Evolutionary conservation across 2,888 invertebrate genomes (phyloP), one percentile per base, ranked within the genome.

Genomic region (Linyphia triangularis): DNA sequence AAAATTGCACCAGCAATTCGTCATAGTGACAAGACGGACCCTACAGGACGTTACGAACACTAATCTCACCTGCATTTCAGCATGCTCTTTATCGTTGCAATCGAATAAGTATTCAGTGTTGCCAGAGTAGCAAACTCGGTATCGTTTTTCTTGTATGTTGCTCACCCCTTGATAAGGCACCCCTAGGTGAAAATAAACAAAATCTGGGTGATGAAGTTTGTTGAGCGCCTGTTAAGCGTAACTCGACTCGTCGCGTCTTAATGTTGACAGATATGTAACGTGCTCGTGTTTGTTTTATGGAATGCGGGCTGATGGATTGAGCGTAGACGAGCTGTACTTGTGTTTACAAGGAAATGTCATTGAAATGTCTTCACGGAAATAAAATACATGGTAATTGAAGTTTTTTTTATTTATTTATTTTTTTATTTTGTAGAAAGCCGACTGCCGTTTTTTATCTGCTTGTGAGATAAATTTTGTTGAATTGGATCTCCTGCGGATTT

Each of bases 201-300:
- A 67, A 30, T 16, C 19, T 19, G 40, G 24, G 40, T n/a, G 65
- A 26, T 22, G 30, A 37, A 57, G 19, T 33, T 51, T 19, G 10
- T 28, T 13, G 0, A 13, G 40, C 69, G 70, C 40, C 70, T 73
- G 85, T 22, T 10, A 22, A 63, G 26, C 28, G 28, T 57, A 65
- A 26, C 73, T 67, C 51, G 30, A 24, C 82, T 57, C 75, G 19
- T 73, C 81, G 37, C 75, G 19, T 61, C n/a, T 4, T 37, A 37
- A 59, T 78, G 70, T 16, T 59, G 79, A 81, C 43, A 51, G 81
- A 88, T 67, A 13, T 24, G 72, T 69, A 67, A 88, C 67, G 57
- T 59, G 24, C 24, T 28, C 13, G 81, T 86, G 86, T 88, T 88
- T 75, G 75, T 81, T 81, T 88, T 88, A 59, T 59, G 22, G 30